A percentile compares a stretch with the other conserved stretches of the same genome.
These are phyloP conservation scores for Macrocentrus cingulum DNA, from an alignment of 1,140 invertebrate species.

Conservation along the genomic window DNA sequence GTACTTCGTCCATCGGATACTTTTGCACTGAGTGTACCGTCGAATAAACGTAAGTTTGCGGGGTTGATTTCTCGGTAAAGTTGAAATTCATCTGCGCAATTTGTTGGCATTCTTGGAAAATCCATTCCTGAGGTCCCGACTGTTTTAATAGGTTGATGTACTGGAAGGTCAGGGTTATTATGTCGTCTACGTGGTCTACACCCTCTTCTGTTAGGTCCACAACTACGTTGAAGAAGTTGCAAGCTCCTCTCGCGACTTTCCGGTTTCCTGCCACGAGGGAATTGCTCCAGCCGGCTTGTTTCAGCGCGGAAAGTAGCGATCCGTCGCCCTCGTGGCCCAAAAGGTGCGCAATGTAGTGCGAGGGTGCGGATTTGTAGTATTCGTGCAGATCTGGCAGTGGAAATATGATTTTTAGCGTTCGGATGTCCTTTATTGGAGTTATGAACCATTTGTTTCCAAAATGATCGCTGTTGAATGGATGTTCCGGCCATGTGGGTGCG, in stretches of 20 bases:
- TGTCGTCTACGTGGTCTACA: conserved; percentile 82
- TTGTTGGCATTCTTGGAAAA: conserved; percentile 82
- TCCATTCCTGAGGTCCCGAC: conserved; percentile 79
- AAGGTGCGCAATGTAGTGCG: conserved; percentile 87
- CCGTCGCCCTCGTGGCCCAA: conserved; percentile 95
- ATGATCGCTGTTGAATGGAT: conserved; percentile 77
- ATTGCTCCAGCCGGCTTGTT: conserved; percentile 87
- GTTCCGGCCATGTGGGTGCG: conserved; percentile 74
- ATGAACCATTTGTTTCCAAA: conserved; percentile 70
- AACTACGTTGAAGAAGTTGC: conserved; percentile 84
- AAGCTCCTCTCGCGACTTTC: conserved; percentile 79
- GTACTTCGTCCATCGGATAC: conserved; percentile 84
- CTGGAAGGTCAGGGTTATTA: conserved; percentile 82
- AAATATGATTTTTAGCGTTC: conserved; percentile 86
- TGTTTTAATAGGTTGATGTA: conserved; percentile 84
- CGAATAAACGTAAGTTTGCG: conserved; percentile 69
- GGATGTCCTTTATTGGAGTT: conserved; percentile 89
- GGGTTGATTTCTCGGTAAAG: conserved; percentile 88
- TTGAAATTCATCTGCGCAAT: conserved; percentile 80
- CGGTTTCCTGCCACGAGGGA: conserved; percentile 77
- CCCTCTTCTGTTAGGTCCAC: conserved; percentile 93
- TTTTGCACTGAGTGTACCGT: conserved; percentile 69
- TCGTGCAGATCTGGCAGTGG: conserved; percentile 82
- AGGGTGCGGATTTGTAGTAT: conserved; percentile 82
- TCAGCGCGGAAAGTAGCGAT: conserved; percentile 87